These are phyloP conservation scores for Anticlea derivata DNA, from an alignment of 2,888 invertebrate genomes.

Conservation along the genomic window DNA sequence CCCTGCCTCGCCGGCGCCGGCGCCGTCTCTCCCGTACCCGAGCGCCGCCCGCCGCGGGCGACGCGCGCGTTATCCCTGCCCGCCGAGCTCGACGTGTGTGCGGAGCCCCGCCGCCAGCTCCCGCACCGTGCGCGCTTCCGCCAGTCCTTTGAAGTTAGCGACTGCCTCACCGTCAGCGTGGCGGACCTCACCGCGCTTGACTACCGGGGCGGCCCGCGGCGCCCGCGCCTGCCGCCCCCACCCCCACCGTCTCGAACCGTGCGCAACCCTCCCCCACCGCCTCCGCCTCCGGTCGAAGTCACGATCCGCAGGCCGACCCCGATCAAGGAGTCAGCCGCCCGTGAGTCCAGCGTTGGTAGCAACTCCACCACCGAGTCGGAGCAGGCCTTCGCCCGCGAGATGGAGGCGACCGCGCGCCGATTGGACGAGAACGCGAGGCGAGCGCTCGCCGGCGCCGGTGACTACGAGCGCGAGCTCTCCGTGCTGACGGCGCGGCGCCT, in stretches of 20 bases:
- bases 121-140: slow-evolving; percentile 69
- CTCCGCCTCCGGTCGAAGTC: slow-evolving; percentile 58
- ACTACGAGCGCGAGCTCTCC: slow-evolving; percentile 83
- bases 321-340: slow-evolving; percentile 51
- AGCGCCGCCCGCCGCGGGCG: slow-evolving; percentile 65
- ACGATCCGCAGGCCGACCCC: slow-evolving; percentile 45
- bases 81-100: slow-evolving; percentile 86
- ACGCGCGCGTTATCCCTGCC: slow-evolving; percentile 83
- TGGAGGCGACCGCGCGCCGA: slow-evolving; percentile 75
- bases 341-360: slow-evolving; percentile 75
- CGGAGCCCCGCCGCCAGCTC: slow-evolving; percentile 63
- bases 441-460: slow-evolving; percentile 77
- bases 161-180: slow-evolving; percentile 84
- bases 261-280: slow-evolving; percentile 51
- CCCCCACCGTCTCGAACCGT: slow-evolving; percentile 57
- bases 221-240: slow-evolving; percentile 70
- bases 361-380: slow-evolving; percentile 80
- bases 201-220: slow-evolving; percentile 73
- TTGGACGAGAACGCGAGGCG: slow-evolving; percentile 70
- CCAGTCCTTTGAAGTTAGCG: slow-evolving; percentile 75
- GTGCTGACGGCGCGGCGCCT: slow-evolving; percentile 80
- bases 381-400: slow-evolving; percentile 70
- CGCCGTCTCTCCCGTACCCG: slow-evolving; percentile 57
- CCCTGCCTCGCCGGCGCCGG: slow-evolving; percentile 62
- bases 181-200: slow-evolving; percentile 85